A percentile compares a stretch with the other conserved stretches of the same genome.
phyloP scores from a whole-genome alignment of 2,113 vertebrate species.

The Apteryx mantelli region DNA sequence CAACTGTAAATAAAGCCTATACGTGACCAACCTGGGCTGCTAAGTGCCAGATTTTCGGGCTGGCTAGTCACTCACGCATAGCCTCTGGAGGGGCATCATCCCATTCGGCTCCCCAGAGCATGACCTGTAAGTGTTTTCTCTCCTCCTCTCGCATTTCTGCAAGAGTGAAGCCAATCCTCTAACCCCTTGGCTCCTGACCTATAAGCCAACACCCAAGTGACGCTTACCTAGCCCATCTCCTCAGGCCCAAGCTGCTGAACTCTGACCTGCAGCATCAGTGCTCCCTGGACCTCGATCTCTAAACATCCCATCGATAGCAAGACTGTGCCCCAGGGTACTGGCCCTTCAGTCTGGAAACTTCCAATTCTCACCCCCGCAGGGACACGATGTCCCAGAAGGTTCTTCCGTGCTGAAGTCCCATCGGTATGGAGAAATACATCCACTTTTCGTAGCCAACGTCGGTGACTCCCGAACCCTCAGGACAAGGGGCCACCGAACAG shows the following conservation, averaged over 20 bases:
- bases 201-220: accelerated
- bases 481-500: too few relatives aligned
- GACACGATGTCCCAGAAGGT: accelerated
- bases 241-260: not conserved
- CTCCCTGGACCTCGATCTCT: not conserved
- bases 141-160: not conserved
- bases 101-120: not conserved
- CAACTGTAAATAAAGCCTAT: too few relatives aligned
- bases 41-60: not conserved
- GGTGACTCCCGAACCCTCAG: not conserved
- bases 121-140: not conserved
- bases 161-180: not conserved
- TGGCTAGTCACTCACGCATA: accelerated
- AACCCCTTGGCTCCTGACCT: not conserved
- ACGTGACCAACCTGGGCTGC: not conserved
- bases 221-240: accelerated
- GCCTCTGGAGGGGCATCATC: not conserved
- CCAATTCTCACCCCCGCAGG: not conserved
- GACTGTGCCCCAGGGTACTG: too few relatives aligned
- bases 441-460: accelerated
- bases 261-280: not conserved
- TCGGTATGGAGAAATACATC: accelerated
- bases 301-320: too few relatives aligned
- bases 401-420: not conserved
- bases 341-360: not conserved